Base-by-base conservation (phyloP, 2,797 vertebrate species). In the Sebastes taczanowskii region DNA sequence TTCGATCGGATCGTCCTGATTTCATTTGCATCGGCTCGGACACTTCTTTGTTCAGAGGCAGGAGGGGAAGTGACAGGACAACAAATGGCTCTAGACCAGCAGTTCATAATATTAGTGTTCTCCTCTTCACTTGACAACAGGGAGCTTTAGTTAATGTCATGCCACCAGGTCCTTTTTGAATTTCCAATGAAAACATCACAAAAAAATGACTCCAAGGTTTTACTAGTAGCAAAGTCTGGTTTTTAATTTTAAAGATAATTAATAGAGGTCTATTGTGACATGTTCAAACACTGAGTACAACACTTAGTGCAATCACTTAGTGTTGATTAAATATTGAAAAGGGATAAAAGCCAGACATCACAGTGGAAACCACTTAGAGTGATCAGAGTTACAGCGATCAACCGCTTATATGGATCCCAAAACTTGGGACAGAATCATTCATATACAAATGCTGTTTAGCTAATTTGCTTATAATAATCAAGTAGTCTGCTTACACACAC, bases 11-110 rank as follows among this genome's bases (percentile, higher is more conserved):
- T 81, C 3, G 1, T 16, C 30, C 71, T 14, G 35, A 82, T 75
- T 80, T 55, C 7, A 70, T 82, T 77, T n/a, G 38, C 59, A 25
- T 35, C 0, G 11, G 20, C 53, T 49, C 11, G 4, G 68, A 56
- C 56, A 22, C 27, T 34, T 42, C n/a, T 66, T 63, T 25, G 29
- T 62, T 62, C 35, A 1, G 63, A 20, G 64, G 62, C 38, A 22
- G 49, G 38, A 52, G 16, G 64, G 9, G 14, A n/a, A 58, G 30
- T 55, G 68, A 81, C 61, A 59, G 49, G 38, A 71, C 42, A 49
- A 52, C 68, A 80, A 78, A 80, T 65, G 68, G 32, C 68, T 49
- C 9, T 11, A 20, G 58, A 77, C 4, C 35, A 55, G 71, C 46
- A n/a, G 49, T 59, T 74, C 29, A 52, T 30, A 29, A 65, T 18